A percentile compares a stretch with the other conserved stretches of the same genome.
These are phyloP conservation scores for Paracyclopina nana DNA, from an alignment of 1,140 invertebrate genomes.

Conservation along the genomic window DNA sequence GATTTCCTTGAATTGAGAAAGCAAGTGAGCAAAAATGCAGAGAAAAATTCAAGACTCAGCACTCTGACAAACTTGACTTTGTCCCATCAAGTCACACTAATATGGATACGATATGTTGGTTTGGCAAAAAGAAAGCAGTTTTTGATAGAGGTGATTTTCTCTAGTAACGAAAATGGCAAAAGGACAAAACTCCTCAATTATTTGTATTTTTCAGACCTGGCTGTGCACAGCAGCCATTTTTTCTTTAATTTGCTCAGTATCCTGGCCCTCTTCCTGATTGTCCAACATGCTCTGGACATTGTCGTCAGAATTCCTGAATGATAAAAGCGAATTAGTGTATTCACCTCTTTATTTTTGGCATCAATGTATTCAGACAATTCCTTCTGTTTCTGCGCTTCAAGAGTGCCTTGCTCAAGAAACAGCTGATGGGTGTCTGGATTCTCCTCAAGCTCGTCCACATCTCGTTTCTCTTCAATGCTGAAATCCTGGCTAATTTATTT, in stretches of 20 bases:
- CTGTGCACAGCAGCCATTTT: background rate
- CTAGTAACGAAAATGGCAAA: too few species aligned
- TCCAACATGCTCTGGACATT: too few species aligned
- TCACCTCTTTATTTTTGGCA: conserved; percentile 13
- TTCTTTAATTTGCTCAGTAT: background rate
- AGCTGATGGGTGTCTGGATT: conserved; percentile 9
- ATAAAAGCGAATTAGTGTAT: background rate
- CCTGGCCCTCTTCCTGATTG: too few species aligned
- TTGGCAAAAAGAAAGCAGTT: too few species aligned
- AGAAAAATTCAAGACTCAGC: background rate
- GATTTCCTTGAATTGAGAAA: conserved; percentile 19
- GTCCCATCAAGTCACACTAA: too few species aligned
- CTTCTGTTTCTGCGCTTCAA: background rate
- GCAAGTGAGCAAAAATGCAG: background rate
- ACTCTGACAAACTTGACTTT: background rate
- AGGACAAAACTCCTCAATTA: background rate
- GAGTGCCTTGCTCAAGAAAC: conserved; percentile 6
- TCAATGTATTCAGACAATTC: conserved; percentile 12
- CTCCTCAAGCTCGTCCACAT: conserved; percentile 3
- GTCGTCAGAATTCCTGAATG: too few species aligned
- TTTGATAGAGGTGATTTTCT: too few species aligned
- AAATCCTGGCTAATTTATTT: background rate
- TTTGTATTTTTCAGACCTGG: background rate
- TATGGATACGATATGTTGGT: too few species aligned
- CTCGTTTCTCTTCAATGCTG: conserved; percentile 8